A percentile compares a stretch with the other conserved stretches of the same genome.
Evolutionary conservation across 2,888 invertebrate genomes (phyloP).

Genomic region (Sphecodes monilicornis): DNA sequence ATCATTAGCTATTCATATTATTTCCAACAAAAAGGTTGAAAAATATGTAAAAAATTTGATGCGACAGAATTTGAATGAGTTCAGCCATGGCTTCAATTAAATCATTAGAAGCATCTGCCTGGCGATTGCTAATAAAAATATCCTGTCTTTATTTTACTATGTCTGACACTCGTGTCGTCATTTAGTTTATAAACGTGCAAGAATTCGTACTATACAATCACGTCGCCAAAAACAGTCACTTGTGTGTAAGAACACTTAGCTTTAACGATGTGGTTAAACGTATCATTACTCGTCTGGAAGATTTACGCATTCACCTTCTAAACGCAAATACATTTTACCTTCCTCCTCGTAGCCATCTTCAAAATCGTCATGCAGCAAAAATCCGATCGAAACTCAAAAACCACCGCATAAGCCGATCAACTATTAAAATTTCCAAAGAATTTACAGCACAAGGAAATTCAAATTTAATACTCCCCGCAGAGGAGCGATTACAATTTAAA

Average conservation of each 20-base stretch:
- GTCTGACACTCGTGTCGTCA: not conserved
- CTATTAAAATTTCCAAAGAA: not conserved
- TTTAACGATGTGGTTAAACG: slow-evolving; percentile 15
- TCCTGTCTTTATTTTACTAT: not conserved
- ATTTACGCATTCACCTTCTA: not conserved
- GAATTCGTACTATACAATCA: not conserved
- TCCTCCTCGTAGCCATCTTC: not conserved
- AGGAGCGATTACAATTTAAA: not conserved
- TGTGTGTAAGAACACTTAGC: slow-evolving; percentile 13
- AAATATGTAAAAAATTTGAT: too few species aligned
- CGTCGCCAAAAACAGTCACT: not conserved
- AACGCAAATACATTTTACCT: not conserved
- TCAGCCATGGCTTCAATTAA: not conserved
- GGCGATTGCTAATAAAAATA: too few species aligned
- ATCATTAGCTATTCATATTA: not conserved
- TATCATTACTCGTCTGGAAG: not conserved
- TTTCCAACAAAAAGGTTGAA: not conserved
- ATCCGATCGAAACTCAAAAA: not conserved
- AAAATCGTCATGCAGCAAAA: not conserved
- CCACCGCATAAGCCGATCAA: not conserved
- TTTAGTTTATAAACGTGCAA: not conserved
- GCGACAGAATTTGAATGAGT: too few species aligned
- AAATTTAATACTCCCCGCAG: not conserved
- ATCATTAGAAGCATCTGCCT: not conserved
- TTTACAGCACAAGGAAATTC: slow-evolving; percentile 1